Base-by-base conservation (phyloP, 2,797 vertebrate species). In the Schizothorax lantsangensis region DNA sequence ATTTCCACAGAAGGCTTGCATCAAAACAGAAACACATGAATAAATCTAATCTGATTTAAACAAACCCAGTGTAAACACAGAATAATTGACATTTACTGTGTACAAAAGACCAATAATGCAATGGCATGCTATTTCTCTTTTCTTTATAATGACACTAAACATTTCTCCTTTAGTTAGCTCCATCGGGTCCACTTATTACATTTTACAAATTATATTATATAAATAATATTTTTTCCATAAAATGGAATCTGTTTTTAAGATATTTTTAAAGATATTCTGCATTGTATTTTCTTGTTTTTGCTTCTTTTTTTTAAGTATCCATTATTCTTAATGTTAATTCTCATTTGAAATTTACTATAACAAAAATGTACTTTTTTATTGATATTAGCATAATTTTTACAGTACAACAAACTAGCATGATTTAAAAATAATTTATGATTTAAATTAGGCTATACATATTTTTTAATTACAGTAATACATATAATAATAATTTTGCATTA, bases 61-160 rank as follows among this genome's bases (percentile, higher is more conserved):
- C 77, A 78, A 79, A 30, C 26, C 43, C 66, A 79, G 54, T 62
- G 71, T 83, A 86, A 83, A 84, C 36, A 88, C 23, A 66, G 54
- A 75, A 15, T 83, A 52, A 43, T 30, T 88, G 45, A 81, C 75
- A 69, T 40, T 72, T 45, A 83, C 38, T 79, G 52, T 72, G 40
- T 36, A 62, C 59, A 36, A 54, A 74, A 75, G 52, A n/a, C 5
- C 26, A 17, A 1, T 33, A 80, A 79, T 26, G 66, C 38, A 15
- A 23, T 19, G 7, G 33, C n/a, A 36, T 49, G 40, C 68, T 17
- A 26, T 73, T 40, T 59, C 52, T 79, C 77, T 40, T 52, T 77
- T 36, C n/a, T 73, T 45, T 45, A 73, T 45, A 49, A 75, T 33
- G 72, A 75, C 45, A 75, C 17, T 38, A 69, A 49, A 49, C 4